Evolutionary conservation across 2,888 invertebrate genomes (phyloP).

Genomic region (Lomographa bimaculata): DNA sequence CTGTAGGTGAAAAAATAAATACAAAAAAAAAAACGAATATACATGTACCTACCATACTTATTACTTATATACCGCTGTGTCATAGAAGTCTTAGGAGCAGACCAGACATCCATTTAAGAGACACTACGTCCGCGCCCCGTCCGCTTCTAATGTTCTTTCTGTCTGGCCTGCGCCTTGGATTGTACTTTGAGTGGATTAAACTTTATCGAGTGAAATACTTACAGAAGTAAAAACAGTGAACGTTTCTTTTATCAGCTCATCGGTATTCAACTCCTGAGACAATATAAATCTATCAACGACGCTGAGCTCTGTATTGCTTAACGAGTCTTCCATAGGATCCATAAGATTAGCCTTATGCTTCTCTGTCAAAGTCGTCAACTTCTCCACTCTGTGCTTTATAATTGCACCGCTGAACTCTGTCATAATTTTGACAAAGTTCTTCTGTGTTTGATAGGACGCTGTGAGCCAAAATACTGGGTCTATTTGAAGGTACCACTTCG

Average conservation of each 20-base stretch:
- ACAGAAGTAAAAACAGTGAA: conserved; percentile 72
- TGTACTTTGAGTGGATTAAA: too few species aligned
- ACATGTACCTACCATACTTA: too few species aligned
- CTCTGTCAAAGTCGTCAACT: conserved; percentile 37
- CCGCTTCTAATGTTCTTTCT: too few species aligned
- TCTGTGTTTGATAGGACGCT: conserved; percentile 32
- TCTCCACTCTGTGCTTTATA: conserved; percentile 41
- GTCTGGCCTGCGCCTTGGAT: too few species aligned
- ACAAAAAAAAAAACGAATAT: too few species aligned
- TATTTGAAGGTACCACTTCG: conserved; percentile 69
- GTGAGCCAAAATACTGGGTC: conserved; percentile 58
- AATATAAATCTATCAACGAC: conserved; percentile 67
- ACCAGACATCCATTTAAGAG: too few species aligned
- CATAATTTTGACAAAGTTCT: conserved; percentile 36
- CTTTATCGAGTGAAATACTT: too few species aligned
- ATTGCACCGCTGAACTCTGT: conserved; percentile 42
- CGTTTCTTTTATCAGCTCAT: conserved; percentile 54
- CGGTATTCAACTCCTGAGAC: conserved; percentile 48
- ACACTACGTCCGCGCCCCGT: too few species aligned
- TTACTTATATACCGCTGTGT: too few species aligned
- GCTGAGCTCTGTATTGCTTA: conserved; percentile 52
- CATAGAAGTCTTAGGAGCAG: too few species aligned
- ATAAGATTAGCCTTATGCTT: conserved; percentile 41
- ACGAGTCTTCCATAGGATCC: conserved; percentile 46
- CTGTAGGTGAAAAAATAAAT: too few species aligned